Conservation (phyloP, 2,797 vertebrate species). For the Cirrhinus mrigala region DNA sequence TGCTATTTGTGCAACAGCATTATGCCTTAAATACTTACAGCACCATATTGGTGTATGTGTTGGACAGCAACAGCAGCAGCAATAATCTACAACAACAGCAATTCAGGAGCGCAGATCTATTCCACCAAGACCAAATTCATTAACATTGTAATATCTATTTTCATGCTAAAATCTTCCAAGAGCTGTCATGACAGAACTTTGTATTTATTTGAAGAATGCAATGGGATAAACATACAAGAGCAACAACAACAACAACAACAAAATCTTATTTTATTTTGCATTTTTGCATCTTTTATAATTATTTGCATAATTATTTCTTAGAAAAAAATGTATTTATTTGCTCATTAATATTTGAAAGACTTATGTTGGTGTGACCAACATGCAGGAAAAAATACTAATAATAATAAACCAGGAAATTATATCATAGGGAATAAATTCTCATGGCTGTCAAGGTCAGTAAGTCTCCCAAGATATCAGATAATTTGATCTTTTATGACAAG, state of each 20-base stretch:
- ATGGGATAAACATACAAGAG: neutral
- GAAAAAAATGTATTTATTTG: neutral
- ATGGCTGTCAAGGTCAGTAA: neutral
- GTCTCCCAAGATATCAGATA: neutral
- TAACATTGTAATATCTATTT: no score
- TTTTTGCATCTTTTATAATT: neutral
- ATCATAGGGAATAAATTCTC: neutral
- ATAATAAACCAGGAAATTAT: neutral
- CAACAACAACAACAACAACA: neutral
- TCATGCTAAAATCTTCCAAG: no score
- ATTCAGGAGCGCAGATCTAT: no score
- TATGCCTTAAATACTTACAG: no score
- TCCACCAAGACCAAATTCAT: no score
- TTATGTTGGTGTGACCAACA: neutral
- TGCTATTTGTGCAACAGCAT: no score
- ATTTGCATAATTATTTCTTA: neutral
- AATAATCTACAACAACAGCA: no score
- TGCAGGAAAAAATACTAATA: no score
- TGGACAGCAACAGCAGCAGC: no score
- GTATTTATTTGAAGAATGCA: neutral
- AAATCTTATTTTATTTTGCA: neutral
- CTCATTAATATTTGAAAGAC: neutral
- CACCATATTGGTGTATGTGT: no score
- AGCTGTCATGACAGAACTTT: neutral
- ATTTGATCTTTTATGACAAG: neutral